Conservation (phyloP, 1,140 invertebrate genomes). For the Orussus abietinus region DNA sequence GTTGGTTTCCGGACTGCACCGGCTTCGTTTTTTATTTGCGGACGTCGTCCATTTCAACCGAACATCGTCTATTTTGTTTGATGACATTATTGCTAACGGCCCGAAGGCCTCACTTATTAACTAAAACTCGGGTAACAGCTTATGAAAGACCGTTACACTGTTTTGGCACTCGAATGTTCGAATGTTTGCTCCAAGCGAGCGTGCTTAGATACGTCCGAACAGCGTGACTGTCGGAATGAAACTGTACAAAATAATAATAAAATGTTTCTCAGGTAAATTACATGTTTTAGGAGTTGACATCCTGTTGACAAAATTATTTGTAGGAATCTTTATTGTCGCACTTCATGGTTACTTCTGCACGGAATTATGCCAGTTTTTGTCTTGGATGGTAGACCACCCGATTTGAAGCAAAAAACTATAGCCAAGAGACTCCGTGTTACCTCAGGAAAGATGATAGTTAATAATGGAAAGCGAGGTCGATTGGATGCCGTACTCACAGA, state of each 20-base stretch:
- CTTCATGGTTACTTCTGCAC: conserved; percentile 68
- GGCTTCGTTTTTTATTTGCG: too few species aligned
- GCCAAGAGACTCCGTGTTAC: conserved; percentile 46
- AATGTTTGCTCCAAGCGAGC: too few species aligned
- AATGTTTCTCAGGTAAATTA: conserved; percentile 69
- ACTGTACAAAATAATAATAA: conserved; percentile 65
- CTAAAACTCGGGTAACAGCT: too few species aligned
- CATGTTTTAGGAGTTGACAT: background rate
- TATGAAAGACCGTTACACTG: too few species aligned
- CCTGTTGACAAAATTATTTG: conserved; percentile 30
- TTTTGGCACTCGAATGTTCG: too few species aligned
- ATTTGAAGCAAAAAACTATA: conserved; percentile 74
- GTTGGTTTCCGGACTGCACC: too few species aligned
- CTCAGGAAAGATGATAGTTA: conserved; percentile 39
- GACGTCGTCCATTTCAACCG: too few species aligned
- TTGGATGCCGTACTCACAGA: conserved; percentile 66
- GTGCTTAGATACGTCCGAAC: too few species aligned
- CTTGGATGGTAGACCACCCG: conserved; percentile 78
- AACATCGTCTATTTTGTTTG: too few species aligned
- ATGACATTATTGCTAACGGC: too few species aligned
- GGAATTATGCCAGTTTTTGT: conserved; percentile 81
- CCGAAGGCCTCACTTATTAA: too few species aligned
- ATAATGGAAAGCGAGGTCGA: conserved; percentile 57
- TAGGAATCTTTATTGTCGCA: conserved; percentile 82
- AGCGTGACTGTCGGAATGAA: too few species aligned